These are phyloP conservation scores for Globodera ellingtonae DNA, from an alignment of 1,140 invertebrate genomes.

Conservation along the genomic window DNA sequence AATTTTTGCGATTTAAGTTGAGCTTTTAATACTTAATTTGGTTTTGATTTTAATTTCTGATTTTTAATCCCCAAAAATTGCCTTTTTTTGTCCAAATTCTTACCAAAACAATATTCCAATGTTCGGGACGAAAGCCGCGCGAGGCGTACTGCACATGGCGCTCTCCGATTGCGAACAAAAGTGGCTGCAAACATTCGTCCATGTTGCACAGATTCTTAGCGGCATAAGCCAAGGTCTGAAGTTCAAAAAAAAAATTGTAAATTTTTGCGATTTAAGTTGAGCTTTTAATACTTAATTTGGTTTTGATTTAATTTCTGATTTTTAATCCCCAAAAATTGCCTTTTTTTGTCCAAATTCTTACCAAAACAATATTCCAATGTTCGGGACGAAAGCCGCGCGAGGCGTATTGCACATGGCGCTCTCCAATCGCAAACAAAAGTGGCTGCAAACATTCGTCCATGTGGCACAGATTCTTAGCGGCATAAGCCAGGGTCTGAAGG, in stretches of 20 bases:
- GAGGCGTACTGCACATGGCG: conserved; percentile 59
- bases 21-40: too few relatives aligned
- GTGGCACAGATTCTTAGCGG: conserved; percentile 64
- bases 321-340: too few relatives aligned
- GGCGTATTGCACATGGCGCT: conserved; percentile 60
- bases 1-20: not conserved
- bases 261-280: not conserved
- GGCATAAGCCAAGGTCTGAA: conserved; percentile 59
- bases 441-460: conserved; percentile 56
- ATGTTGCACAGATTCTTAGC: conserved; percentile 65
- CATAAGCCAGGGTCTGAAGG: conserved; percentile 58
- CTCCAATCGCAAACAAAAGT: conserved; percentile 52
- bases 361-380: conserved; percentile 63
- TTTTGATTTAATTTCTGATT: too few relatives aligned
- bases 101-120: conserved; percentile 63
- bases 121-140: conserved; percentile 62
- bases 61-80: conserved; percentile 8
- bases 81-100: conserved; percentile 31
- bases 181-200: conserved; percentile 50
- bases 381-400: conserved; percentile 61
- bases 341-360: conserved; percentile 22
- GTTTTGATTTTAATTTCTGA: too few relatives aligned
- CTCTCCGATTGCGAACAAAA: conserved; percentile 54
- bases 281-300: too few relatives aligned
- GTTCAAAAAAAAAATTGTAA: conserved; percentile 13